phyloP scores from a whole-genome alignment of 1,140 invertebrate genomes.

The Pseudomyrmex gracilis region DNA sequence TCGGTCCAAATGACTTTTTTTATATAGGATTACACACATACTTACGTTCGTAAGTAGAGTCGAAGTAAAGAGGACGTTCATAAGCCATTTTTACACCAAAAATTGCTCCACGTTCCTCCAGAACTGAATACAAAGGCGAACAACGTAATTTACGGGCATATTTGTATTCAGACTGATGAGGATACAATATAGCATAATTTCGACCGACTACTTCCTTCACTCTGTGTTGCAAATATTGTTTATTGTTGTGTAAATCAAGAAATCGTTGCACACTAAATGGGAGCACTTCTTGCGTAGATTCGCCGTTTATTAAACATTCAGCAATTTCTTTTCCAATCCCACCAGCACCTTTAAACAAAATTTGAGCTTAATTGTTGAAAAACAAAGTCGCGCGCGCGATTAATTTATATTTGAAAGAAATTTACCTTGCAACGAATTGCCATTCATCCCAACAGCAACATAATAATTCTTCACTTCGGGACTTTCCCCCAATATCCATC shows the following conservation, averaged over 20 bases:
- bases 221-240: constrained; percentile 90
- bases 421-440: constrained; percentile 87
- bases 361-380: constrained; percentile 2
- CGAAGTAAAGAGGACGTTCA: constrained; percentile 90
- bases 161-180: constrained; percentile 88
- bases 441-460: constrained; percentile 91
- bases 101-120: constrained; percentile 91
- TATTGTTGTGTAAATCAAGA: constrained; percentile 93
- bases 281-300: constrained; percentile 88
- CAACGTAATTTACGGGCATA: constrained; percentile 91
- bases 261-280: constrained; percentile 91
- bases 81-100: constrained; percentile 96
- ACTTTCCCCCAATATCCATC: constrained; percentile 90
- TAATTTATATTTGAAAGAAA: neutral
- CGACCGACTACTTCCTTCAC: constrained; percentile 91
- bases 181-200: constrained; percentile 89
- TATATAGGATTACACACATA: neutral
- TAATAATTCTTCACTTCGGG: constrained; percentile 93
- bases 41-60: constrained; percentile 85
- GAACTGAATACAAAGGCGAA: constrained; percentile 91
- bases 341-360: constrained; percentile 86
- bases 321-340: constrained; percentile 92
- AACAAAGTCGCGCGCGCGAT: neutral
- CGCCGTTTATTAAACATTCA: constrained; percentile 91
- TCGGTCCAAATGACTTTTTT: no score